Conservation (phyloP, 2,113 vertebrate genomes). For the Scomber colias region DNA sequence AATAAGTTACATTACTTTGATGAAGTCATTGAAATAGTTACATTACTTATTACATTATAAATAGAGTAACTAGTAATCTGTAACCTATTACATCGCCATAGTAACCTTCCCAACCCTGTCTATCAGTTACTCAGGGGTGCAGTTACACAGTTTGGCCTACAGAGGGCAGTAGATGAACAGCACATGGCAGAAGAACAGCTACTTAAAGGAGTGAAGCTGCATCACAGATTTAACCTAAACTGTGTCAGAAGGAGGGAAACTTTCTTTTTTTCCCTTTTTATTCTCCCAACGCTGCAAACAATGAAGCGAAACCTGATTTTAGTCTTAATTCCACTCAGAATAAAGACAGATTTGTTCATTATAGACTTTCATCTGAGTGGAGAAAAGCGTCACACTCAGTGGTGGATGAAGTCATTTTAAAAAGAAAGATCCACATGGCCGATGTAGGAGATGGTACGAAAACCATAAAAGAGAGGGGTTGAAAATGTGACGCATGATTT, state of each 20-base stretch:
- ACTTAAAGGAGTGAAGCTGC: neutral
- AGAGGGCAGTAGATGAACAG: constrained; percentile 83
- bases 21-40: too few relatives aligned
- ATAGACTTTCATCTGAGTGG: constrained; percentile 22
- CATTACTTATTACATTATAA: too few relatives aligned
- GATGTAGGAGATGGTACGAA: constrained; percentile 5
- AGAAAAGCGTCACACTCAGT: constrained; percentile 36
- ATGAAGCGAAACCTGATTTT: constrained; percentile 34
- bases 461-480: constrained; percentile 15
- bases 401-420: constrained; percentile 38
- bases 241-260: neutral
- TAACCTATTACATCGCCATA: too few relatives aligned
- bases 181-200: neutral
- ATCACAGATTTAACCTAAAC: constrained; percentile 11
- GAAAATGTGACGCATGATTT: constrained; percentile 32
- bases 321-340: constrained; percentile 37
- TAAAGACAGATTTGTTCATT: constrained; percentile 48
- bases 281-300: neutral
- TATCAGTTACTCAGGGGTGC: constrained; percentile 4
- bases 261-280: constrained; percentile 1
- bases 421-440: constrained; percentile 17
- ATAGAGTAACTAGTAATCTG: too few relatives aligned
- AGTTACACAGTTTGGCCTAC: constrained; percentile 46
- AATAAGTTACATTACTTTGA: too few relatives aligned
- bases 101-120: too few relatives aligned